Evolutionary conservation across 2,888 invertebrate genomes (phyloP), one percentile per base, ranked within the genome.

Genomic region (Drosophila kanekoi): DNA sequence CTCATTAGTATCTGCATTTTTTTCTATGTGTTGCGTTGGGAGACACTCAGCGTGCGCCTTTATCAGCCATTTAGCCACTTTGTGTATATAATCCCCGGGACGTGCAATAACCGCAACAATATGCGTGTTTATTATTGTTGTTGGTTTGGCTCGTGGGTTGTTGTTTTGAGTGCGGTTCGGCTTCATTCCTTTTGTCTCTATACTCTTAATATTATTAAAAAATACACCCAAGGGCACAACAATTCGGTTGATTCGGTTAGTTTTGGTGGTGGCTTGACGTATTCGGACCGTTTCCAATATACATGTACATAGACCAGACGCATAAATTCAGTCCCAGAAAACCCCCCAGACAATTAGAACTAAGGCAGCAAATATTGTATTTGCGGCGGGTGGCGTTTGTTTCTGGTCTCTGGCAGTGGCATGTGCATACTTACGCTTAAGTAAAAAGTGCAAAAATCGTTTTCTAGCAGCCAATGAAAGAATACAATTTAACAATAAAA

Each of bases 181-280:
- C 18, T 54, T 69, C 62, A 53, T 78, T 49, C 43, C 63, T 49
- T 77, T 73, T 72, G 72, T 86, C 68, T 86, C 68, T 72, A 74
- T 88, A 78, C 89, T 85, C 78, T 87, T 85, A 81, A 87, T 84
- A 86, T 79, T 86, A 88, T 86, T 89, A 89, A 89, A 88, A 87
- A 86, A 89, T 81, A 84, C 79, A 87, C 86, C 86, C 86, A 79
- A 70, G 89, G 89, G 86, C 37, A 78, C 70, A 75, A 78, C 86
- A 80, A 82, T 88, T 82, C 70, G 86, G 80, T 86, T 61, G 76
- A 72, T 71, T 73, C 71, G 83, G 76, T 75, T 87, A 72, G 71
- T 69, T 76, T 54, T 47, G 67, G 77, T 75, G 72, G 75, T 77
- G 54, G 72, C 52, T 68, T 56, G 48, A 67, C 20, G 35, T 54